Base-by-base conservation (phyloP, 2,888 invertebrate genomes). In the Drosophila paranaensis region DNA sequence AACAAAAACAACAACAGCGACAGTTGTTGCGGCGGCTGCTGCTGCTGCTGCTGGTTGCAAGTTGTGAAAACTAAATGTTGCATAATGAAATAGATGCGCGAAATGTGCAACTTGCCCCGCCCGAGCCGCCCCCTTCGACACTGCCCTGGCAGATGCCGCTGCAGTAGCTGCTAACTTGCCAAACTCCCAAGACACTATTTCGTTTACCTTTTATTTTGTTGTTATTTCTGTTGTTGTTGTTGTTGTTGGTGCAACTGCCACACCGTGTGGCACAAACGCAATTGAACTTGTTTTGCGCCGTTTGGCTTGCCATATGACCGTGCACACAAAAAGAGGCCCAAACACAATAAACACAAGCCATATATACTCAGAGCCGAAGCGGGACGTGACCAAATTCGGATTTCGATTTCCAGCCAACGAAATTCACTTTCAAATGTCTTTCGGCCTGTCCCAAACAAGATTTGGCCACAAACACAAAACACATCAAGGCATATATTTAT, bases 71-170 rank as follows among this genome's bases (percentile, higher is more conserved):
- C 83, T 72, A 56, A 74, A 71, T 66, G 87, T 85, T 85, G 69
- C 86, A 86, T 85, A 86, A 88, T 88, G 89, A 82, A 87, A 89
- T 88, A 74, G 89, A 89, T 87, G 87, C 87, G 89, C 89, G 81
- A 87, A 84, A 82, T 79, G 81, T 84, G 84, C 86, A 88, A 84
- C 77, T 63, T 63, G 70, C 39, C 33, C 53, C 69, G 62, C 42
- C 54, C 27, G 6, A 33, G 6, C 48, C 11, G 33, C 16, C 43
- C 46, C 42, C 45, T 51, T 25, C 25, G 42, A 57, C 56, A 57
- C 58, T 48, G 56, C 57, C 13, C n/a, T 63, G 78, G 78, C 79
- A 89, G 82, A 79, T 84, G 89, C 82, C 73, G 76, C 82, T 64
- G 66, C 46, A 64, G 54, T 73, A 68, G 67, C 78, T 53, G 58